Percentiles rank a stretch among this genome's conserved stretches.
Conservation (phyloP, 1,140 invertebrate species). For the Drosophila biarmipes region DNA sequence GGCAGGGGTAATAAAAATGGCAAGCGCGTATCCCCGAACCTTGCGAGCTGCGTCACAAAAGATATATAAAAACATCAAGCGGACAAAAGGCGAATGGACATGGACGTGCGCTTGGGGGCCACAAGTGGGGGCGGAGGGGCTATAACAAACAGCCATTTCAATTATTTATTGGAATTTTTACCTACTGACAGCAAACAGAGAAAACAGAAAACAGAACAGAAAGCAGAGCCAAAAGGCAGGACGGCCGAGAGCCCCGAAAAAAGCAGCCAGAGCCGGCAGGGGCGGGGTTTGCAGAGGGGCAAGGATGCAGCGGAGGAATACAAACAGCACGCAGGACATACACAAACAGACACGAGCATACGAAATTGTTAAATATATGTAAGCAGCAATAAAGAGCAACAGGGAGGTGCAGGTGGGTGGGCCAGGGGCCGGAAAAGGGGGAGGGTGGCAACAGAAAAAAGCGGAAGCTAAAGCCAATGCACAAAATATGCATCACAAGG, state of each 20-base stretch:
- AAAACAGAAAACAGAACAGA: slow-evolving; percentile 68
- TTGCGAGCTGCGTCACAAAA: slow-evolving; percentile 44
- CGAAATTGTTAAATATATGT: slow-evolving; percentile 50
- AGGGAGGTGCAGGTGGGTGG: slow-evolving; percentile 7
- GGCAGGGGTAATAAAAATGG: slow-evolving; percentile 59
- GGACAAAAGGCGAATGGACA: slow-evolving; percentile 46
- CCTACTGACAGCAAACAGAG: slow-evolving; percentile 79
- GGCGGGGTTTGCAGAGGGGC: not conserved
- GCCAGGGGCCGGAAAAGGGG: slow-evolving; percentile 4
- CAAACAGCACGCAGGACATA: slow-evolving; percentile 26
- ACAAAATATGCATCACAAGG: slow-evolving; percentile 62
- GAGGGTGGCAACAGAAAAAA: not conserved
- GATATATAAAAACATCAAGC: slow-evolving; percentile 51
- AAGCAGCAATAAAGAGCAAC: slow-evolving; percentile 49
- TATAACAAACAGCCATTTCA: slow-evolving; percentile 76
- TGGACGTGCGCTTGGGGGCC: not conserved
- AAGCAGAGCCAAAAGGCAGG: slow-evolving; percentile 34
- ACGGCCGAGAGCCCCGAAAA: slow-evolving; percentile 37
- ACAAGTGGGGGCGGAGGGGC: not conserved
- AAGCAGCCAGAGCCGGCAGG: not conserved
- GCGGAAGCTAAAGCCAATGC: slow-evolving; percentile 63
- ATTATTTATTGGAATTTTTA: slow-evolving; percentile 83
- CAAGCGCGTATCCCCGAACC: slow-evolving; percentile 29
- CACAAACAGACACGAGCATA: slow-evolving; percentile 20
- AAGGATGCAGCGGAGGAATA: slow-evolving; percentile 18